Evolutionary conservation across 2,797 vertebrate genomes (phyloP), one percentile per base, ranked within the genome.

Genomic region (Ceryle rudis): DNA sequence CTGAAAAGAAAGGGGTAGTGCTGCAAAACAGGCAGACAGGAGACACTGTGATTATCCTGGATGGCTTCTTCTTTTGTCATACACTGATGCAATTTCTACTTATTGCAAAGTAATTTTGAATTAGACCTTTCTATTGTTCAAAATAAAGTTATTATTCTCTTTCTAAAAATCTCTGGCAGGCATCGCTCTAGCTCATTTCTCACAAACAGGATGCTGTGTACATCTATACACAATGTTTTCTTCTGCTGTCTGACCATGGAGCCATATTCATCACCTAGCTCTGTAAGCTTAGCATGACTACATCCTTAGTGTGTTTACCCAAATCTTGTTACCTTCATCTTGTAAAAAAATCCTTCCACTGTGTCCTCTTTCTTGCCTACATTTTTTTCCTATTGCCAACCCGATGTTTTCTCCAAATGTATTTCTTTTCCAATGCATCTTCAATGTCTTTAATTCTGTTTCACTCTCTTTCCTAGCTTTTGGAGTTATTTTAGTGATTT

Each of bases 131-230:
- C 23, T 77, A 33, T 80, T 82, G 41, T 71, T 82, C 46, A 74
- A 92, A 94, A 74, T 73, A 90, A 73, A 77, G 39, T 51, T 7
- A 28, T 60, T 77, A 60, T 46, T 89, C 25, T 47, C 35, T 64
- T 86, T 80, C 60, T 70, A 90, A 87, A 86, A 94, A 58, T 71
- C 41, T 10, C 42, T 87, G 65, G n/a, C 64, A 95, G 71, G n/a
- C 90, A 82, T 61, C 87, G 29, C 66, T 89, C 10, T 49, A 67
- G 23, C 64, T 70, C 33, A 39, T 19, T 67, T 92, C 33, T 89
- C 66, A 55, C 37, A 47, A 87, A 52, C 31, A 77, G 22, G 67
- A 61, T 64, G 67, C 14, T 46, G 5, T 41, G 10, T n/a, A 86
- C 57, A 3, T 41, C 67, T 93, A 67, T 23, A 82, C 11, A 82